These are phyloP conservation scores for Cephus pygmeus DNA, from an alignment of 2,888 invertebrate genomes.

Conservation along the genomic window DNA sequence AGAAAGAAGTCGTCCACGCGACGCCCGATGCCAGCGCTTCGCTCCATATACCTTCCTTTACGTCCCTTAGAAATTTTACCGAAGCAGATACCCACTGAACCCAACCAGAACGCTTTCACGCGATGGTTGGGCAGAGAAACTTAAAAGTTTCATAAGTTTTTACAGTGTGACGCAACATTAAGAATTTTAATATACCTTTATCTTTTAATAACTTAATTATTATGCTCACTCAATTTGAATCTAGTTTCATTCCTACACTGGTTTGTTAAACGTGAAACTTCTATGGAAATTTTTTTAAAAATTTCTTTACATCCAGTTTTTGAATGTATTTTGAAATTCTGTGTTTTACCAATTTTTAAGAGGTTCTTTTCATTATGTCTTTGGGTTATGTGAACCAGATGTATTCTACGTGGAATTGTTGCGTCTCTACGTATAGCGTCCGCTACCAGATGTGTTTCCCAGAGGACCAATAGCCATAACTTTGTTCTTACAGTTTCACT, in stretches of 20 bases:
- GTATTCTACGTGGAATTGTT: constrained; percentile 23
- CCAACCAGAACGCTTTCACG: neutral
- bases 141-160: neutral
- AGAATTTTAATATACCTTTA: too few species aligned
- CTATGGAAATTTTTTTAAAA: neutral
- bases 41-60: neutral
- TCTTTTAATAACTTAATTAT: neutral
- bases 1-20: neutral
- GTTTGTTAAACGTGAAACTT: neutral
- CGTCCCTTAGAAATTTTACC: neutral
- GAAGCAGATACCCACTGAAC: neutral
- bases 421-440: constrained; percentile 11
- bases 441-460: constrained; percentile 37
- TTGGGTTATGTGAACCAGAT: constrained; percentile 52
- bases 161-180: too few species aligned
- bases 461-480: constrained; percentile 39
- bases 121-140: neutral
- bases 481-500: constrained; percentile 32
- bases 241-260: neutral
- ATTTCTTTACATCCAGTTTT: neutral
- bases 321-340: neutral
- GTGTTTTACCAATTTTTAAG: constrained; percentile 17
- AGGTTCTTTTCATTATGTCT: constrained; percentile 31
- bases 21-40: neutral
- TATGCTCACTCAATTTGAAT: neutral